Evolutionary conservation across 1,140 invertebrate species (phyloP), one percentile per base, ranked within the genome.

Genomic region (Trachymyrmex cornetzi): DNA sequence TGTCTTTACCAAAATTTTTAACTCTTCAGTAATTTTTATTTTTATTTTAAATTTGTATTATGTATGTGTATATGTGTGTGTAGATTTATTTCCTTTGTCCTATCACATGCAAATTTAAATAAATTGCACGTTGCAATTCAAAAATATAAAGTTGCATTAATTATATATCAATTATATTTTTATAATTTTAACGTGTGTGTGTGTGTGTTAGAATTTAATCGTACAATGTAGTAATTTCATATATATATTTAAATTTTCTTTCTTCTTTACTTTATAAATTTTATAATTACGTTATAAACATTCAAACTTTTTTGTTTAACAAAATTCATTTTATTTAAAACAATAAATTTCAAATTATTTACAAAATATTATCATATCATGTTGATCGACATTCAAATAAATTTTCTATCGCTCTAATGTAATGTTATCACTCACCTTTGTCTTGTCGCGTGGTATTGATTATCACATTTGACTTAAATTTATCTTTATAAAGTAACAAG

Each of bases 381-480:
- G 4, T 64, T 38, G 44, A 64, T 72, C 34, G 7, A 34, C 9
- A 34, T 67, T 53, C 3, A 75, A 75, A 67, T 67, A 27, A 53
- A 7, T 72, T 71, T 64, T 87, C 53, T 34, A 55, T 19, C 9
- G n/a, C 55, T n/a, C 7, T 53, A 27, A 57, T 77, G 14, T 16
- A 12, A 30, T 55, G 22, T 5, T 19, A 14, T 50, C n/a, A 69
- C 34, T 79, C 6, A 44, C 30, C 55, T 64, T 63, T 3, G 48
- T 57, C 44, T 88, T 63, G 74, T 88, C 59, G 22, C 30, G 24
- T 19, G 19, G 30, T 12, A 22, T 24, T 72, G 67, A 57, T 14
- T 14, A 11, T 30, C 19, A 0, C 59, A 48, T n/a, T 9, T n/a
- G 27, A 55, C 19, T 86, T 75, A 81, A 86, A 86, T 82, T 71